Percentiles rank a stretch among this genome's conserved stretches.
Evolutionary conservation across 2,888 invertebrate genomes (phyloP).

Genomic region (Pocota personata): DNA sequence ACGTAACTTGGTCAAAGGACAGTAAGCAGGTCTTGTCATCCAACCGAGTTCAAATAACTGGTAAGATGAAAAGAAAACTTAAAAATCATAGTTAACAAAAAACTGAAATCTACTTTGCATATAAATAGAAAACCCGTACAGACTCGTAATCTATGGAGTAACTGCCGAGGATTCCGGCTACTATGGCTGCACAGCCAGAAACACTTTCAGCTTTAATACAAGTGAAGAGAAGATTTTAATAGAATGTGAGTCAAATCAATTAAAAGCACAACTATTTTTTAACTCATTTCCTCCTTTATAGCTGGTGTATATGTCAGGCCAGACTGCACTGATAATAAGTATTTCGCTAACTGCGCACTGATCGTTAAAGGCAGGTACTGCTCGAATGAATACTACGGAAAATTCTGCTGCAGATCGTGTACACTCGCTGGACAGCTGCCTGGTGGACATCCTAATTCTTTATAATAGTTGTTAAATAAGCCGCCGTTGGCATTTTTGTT

Average conservation of each 20-base stretch:
- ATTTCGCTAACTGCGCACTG: constrained; percentile 94
- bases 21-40: constrained; percentile 84
- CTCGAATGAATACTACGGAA: constrained; percentile 94
- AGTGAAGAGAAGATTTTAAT: constrained; percentile 88
- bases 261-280: background rate
- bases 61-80: constrained; percentile 82
- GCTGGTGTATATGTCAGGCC: constrained; percentile 87
- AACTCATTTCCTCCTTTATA: constrained; percentile 66
- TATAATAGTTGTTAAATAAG: constrained; percentile 74
- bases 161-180: constrained; percentile 88
- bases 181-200: constrained; percentile 93
- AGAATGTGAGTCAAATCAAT: constrained; percentile 86
- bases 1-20: constrained; percentile 93
- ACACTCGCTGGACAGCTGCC: constrained; percentile 91
- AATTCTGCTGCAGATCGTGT: constrained; percentile 97
- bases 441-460: constrained; percentile 79
- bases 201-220: constrained; percentile 87
- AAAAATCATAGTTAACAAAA: background rate
- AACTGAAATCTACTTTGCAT: constrained; percentile 53
- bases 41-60: constrained; percentile 86
- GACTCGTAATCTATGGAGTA: constrained; percentile 87
- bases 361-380: constrained; percentile 94
- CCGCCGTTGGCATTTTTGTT: background rate
- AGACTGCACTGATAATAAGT: constrained; percentile 93
- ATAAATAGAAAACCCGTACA: constrained; percentile 85